These are phyloP conservation scores for Perizoma affinitatum DNA, from an alignment of 2,888 invertebrate genomes.

Conservation along the genomic window DNA sequence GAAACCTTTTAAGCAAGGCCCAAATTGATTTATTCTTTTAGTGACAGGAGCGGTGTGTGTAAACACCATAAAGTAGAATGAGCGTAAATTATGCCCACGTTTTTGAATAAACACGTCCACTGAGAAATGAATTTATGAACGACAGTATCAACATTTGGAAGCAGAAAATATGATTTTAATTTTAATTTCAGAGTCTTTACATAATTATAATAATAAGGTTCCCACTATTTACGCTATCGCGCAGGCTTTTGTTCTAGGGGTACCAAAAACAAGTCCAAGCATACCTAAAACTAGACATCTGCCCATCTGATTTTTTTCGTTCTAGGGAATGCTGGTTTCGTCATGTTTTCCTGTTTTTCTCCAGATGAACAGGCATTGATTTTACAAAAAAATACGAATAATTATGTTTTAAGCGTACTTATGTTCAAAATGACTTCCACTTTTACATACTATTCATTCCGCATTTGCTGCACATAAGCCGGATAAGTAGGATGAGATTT, in stretches of 20 bases:
- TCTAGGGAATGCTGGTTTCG: too few relatives aligned
- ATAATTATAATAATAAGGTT: too few relatives aligned
- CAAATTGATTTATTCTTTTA: neutral
- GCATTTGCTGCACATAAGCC: conserved; percentile 9
- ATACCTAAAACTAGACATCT: too few relatives aligned
- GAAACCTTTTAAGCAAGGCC: too few relatives aligned
- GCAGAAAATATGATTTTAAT: neutral
- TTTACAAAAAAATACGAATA: neutral
- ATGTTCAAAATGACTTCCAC: neutral
- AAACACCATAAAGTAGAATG: neutral
- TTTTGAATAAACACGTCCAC: neutral
- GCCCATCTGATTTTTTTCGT: too few relatives aligned
- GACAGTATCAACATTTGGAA: neutral
- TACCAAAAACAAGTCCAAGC: too few relatives aligned
- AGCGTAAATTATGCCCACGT: too few relatives aligned
- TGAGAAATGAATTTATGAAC: neutral
- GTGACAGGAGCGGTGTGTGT: neutral
- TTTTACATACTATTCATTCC: neutral
- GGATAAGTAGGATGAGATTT: conserved; percentile 10
- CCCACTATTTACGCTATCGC: too few relatives aligned
- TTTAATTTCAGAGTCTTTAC: too few relatives aligned
- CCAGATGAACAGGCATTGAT: too few relatives aligned
- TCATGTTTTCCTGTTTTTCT: too few relatives aligned
- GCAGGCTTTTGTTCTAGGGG: too few relatives aligned
- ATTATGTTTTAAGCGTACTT: neutral